Conservation (phyloP, 2,113 vertebrate genomes). For the Halcyon senegalensis region DNA sequence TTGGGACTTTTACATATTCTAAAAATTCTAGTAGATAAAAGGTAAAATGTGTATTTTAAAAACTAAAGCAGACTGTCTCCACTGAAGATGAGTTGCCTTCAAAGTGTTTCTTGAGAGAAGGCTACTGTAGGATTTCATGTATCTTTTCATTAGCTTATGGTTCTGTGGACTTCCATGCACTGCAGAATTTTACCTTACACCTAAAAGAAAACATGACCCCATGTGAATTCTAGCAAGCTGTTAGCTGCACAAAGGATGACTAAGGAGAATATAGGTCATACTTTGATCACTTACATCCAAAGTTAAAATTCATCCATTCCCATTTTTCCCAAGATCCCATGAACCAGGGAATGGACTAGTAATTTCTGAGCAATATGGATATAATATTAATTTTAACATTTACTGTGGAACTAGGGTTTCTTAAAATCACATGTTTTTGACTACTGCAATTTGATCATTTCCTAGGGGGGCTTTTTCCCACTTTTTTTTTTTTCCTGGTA, state of each 20-base stretch:
- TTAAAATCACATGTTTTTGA: not conserved
- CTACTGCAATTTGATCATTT: not conserved
- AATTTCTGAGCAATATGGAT: not conserved
- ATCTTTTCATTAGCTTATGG: not conserved
- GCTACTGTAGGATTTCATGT: not conserved
- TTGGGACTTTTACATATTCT: not conserved
- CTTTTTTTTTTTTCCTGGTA: not conserved
- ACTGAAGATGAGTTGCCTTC: not conserved
- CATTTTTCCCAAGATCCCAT: not conserved
- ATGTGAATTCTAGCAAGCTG: not conserved
- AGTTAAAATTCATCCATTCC: not conserved
- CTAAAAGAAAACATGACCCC: not conserved
- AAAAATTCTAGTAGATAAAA: not conserved
- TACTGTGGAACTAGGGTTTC: not conserved
- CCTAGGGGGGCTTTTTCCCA: not conserved
- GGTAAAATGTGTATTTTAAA: not conserved
- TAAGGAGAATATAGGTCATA: not conserved
- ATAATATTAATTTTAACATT: not conserved
- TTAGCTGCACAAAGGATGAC: not conserved
- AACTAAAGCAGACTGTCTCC: not conserved
- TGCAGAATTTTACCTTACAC: not conserved
- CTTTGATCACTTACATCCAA: not conserved
- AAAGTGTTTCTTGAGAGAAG: not conserved
- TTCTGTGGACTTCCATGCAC: not conserved
- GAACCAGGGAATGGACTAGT: not conserved